Base-by-base conservation (phyloP, 1,140 invertebrate species). In the Maconellicoccus hirsutus region DNA sequence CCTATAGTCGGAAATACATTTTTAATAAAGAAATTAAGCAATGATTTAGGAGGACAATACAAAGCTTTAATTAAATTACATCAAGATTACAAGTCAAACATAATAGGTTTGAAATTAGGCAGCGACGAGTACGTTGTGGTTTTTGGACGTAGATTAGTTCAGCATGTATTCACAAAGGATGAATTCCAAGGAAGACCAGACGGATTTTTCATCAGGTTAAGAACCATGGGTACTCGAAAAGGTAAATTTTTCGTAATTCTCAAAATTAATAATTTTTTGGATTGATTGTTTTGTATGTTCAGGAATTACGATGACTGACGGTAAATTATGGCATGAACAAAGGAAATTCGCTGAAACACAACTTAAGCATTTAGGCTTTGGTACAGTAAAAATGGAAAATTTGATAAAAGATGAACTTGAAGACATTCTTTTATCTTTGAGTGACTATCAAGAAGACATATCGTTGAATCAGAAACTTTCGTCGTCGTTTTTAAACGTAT, bases 281-380 rank as follows among this genome's bases (percentile, higher is more conserved):
- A 2, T 59, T 25, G 16, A 52, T 3, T 59, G n/a, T 1, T 63
- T 33, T 71, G 0, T 38, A 33, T 71, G 73, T 70, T 21, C 59
- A 86, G 85, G 89, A 25, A 87, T 92, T 21, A 90, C 90, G 0
- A 89, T 87, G 78, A 86, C 86, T 0, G 89, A 93, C 72, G 90
- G 91, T 0, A 75, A 82, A 8, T 75, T 87, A 4, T 94, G 92
- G 91, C 82, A 81, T 61, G 86, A 88, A 74, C 87, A 93, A 73
- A 82, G 91, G 52, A 80, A 81, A 69, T 93, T 93, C 79, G 83
- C 87, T 2, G 77, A 91, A 59, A 84, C 84, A 72, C 84, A 88
- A 71, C 81, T 94, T 73, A 82, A 84, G 26, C 80, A 86, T 22
- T 81, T 91, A 10, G 91, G 92, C 19, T 89, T 90, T 72, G 90